phyloP scores from a whole-genome alignment of 2,113 vertebrate genomes.

The Nothoprocta perdicaria region DNA sequence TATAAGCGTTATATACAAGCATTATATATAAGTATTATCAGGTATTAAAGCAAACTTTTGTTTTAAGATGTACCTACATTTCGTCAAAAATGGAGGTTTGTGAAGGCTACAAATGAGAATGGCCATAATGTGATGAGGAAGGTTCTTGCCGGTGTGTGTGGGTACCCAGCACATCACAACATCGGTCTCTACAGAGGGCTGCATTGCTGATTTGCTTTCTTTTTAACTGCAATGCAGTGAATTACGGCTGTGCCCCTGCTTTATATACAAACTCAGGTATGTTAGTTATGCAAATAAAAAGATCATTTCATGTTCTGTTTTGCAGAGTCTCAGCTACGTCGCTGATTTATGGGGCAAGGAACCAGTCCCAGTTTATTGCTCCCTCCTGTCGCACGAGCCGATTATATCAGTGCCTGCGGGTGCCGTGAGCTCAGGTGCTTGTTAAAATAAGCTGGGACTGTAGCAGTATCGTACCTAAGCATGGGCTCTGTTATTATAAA shows the following conservation, averaged over 20 bases:
- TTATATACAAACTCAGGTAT: neutral
- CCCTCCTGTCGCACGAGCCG: neutral
- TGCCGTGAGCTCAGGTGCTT: neutral
- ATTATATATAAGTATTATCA: too few species aligned
- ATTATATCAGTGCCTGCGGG: neutral
- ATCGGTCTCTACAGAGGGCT: neutral
- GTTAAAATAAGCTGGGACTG: neutral
- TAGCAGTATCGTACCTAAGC: neutral
- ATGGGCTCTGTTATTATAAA: neutral
- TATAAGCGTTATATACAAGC: too few species aligned
- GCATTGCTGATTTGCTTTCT: conserved; percentile 20
- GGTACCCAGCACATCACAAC: neutral
- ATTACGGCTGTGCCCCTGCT: neutral
- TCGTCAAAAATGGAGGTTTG: neutral
- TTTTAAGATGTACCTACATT: neutral
- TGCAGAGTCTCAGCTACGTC: too few species aligned
- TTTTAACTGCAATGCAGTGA: conserved; percentile 45
- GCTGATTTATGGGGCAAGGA: neutral
- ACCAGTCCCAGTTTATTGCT: neutral
- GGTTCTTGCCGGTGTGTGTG: neutral
- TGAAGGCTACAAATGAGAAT: neutral
- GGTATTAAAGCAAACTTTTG: neutral
- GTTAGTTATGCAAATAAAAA: neutral
- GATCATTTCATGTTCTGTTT: neutral
- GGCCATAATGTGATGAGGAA: neutral